Evolutionary conservation across 1,140 invertebrate species (phyloP), one percentile per base, ranked within the genome.

Genomic region (Caenorhabditis remanei): DNA sequence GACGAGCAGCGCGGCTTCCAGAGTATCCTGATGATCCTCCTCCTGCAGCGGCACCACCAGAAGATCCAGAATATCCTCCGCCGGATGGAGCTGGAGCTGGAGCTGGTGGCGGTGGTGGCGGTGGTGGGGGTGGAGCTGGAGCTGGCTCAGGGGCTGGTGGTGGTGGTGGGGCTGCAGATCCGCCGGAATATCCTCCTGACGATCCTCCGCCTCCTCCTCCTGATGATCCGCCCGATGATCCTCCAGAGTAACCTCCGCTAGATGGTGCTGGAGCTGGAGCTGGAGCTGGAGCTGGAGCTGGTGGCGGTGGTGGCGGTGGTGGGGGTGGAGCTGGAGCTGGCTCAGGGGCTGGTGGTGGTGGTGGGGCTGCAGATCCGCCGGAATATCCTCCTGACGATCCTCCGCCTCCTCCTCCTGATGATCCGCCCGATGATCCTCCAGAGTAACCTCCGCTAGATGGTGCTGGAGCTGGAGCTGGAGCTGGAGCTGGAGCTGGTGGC

Each of bases 1-100:
- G 71, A 79, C 71, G 71, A 79, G 71, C 71, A 50, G 53, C 24
- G 7, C 71, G 71, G 46, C 71, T 79, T 71, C 71, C 71, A 21
- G 71, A 79, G n/a, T 79, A 79, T 79, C 71, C 71, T 24, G 24
- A 40, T 58, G 55, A 58, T 19, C 65, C 41, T 19, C 65, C 65
- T 21, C 65, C 43, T 46, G 8, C 40, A 40, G 50, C 9, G 4
- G 55, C 14, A 5, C 55, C 55, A 6, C 40, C 40, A n/a, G 65
- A 21, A 46, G 40, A 19, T 13, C 55, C 55, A 19, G 55, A 58
- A n/a, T 58, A 58, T 5, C 55, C 55, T 58, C 55, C 55, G 2
- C 55, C 55, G 6, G 55, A 58, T 58, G 55, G 55, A 11, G 55
- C 55, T 19, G 55, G 32, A 32, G 32, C 32, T 32, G 32, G 32